A percentile compares a stretch with the other conserved stretches of the same genome.
Conservation (phyloP, 2,888 invertebrate species). For the Xanthia icteritia region DNA sequence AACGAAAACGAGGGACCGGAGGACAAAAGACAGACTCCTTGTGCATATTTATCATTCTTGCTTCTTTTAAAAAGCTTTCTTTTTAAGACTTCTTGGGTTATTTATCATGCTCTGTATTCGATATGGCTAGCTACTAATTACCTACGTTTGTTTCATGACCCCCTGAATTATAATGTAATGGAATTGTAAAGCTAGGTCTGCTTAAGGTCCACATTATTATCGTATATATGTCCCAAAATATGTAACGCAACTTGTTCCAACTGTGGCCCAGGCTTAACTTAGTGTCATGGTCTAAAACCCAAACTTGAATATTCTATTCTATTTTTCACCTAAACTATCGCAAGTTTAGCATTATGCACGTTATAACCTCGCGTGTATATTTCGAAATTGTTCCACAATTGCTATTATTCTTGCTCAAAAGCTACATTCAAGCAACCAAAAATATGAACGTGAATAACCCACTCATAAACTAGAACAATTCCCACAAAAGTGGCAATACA, state of each 20-base stretch:
- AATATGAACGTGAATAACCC: background rate
- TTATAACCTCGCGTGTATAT: background rate
- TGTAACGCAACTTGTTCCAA: background rate
- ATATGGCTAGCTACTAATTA: background rate
- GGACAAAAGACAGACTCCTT: conserved; percentile 41
- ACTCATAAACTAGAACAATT: background rate
- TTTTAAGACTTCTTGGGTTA: conserved; percentile 1
- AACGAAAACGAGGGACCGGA: conserved; percentile 20
- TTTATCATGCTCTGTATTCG: conserved; percentile 29
- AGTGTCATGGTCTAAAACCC: background rate
- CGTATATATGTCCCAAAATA: background rate
- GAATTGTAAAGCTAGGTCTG: background rate
- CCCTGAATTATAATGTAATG: background rate
- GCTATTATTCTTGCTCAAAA: background rate
- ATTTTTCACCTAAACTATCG: background rate
- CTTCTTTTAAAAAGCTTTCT: conserved; percentile 21
- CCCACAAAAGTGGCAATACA: background rate
- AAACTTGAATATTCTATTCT: background rate
- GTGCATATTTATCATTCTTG: conserved; percentile 45
- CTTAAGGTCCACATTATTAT: background rate
- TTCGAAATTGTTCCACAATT: background rate
- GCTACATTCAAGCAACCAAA: background rate
- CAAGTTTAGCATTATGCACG: background rate
- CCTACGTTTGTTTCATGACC: background rate
- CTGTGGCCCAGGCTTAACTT: background rate